Evolutionary conservation across 2,797 vertebrate species (phyloP), one percentile per base, ranked within the genome.

Genomic region (Falco biarmicus): DNA sequence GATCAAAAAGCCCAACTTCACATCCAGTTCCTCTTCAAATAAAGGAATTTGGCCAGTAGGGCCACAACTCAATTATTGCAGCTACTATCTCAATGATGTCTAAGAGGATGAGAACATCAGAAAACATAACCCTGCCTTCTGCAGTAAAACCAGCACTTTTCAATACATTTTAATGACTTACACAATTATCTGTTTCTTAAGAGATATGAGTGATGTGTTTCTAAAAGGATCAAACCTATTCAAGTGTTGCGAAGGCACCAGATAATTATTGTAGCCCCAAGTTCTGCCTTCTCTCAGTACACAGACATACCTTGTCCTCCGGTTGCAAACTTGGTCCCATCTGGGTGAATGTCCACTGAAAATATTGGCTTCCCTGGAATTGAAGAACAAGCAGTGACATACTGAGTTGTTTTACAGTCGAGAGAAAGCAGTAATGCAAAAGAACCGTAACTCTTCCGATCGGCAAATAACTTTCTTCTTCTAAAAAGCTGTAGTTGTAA

Each of bases 251-350:
- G 47, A 84, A 77, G 57, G 43, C 61, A 87, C 22, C 74, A 61
- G 31, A 45, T 76, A 34, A 69, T 28, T 32, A 34, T 7, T 26
- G n/a, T 2, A 10, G 45, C 28, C 22, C 71, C 3, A 74, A 89
- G 71, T 50, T 73, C 66, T 13, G 21, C 39, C 21, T 75, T 71
- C 39, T 68, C 11, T 68, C 37, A 88, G 48, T 26, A 59, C 0
- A 2, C 21, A 75, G 80, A 92, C 97, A 90, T 94, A 99, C 99
- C 99, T 99, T 99, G 99, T 53, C 99, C 99, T 94, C 99, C 99
- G 50, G 99, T 99, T 90, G 99, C 99, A 98, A 99, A 99, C 96
- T 99, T 99, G 65, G 99, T 99, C 97, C 99, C 99, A 97, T 99
- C 99, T 31, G 99, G 99, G 94, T 99, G 99, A 97, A 99, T 99